Evolutionary conservation across 2,113 vertebrate species (phyloP).

Genomic region (Sarotherodon lohbergeri): DNA sequence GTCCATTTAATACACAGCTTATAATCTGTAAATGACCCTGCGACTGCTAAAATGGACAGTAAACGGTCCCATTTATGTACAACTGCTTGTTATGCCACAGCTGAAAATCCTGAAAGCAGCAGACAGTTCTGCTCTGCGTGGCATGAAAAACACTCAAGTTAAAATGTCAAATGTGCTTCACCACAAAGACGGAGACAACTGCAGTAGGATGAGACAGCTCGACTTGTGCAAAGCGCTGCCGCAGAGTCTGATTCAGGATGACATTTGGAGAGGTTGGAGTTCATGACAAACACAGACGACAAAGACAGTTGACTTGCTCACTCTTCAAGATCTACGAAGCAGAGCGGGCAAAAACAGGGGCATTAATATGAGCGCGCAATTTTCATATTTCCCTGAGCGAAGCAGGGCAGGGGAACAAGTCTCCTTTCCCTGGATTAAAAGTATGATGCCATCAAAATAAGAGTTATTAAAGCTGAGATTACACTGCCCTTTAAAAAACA

Average conservation of each 20-base stretch:
- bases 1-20: not conserved
- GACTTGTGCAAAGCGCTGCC: conserved; percentile 42
- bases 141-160: conserved; percentile 22
- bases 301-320: conserved; percentile 27
- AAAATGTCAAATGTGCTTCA: conserved; percentile 46
- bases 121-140: not conserved
- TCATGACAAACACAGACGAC: conserved; percentile 24
- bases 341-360: conserved; percentile 4
- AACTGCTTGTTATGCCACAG: not conserved
- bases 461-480: not conserved
- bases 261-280: conserved; percentile 40
- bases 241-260: conserved; percentile 45
- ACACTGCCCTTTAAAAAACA: not conserved
- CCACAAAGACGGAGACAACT: conserved; percentile 2
- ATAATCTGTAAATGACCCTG: not conserved
- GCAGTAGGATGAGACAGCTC: conserved; percentile 39
- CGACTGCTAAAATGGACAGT: not conserved
- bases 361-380: conserved; percentile 14
- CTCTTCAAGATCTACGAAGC: conserved; percentile 26
- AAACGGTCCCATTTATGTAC: not conserved
- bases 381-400: not conserved
- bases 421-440: not conserved
- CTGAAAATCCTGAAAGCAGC: not conserved
- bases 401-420: not conserved
- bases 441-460: not conserved